Percentiles rank a stretch among this genome's conserved stretches.
Evolutionary conservation across 2,113 vertebrate genomes (phyloP).

Genomic region (Melanerpes aurifrons): DNA sequence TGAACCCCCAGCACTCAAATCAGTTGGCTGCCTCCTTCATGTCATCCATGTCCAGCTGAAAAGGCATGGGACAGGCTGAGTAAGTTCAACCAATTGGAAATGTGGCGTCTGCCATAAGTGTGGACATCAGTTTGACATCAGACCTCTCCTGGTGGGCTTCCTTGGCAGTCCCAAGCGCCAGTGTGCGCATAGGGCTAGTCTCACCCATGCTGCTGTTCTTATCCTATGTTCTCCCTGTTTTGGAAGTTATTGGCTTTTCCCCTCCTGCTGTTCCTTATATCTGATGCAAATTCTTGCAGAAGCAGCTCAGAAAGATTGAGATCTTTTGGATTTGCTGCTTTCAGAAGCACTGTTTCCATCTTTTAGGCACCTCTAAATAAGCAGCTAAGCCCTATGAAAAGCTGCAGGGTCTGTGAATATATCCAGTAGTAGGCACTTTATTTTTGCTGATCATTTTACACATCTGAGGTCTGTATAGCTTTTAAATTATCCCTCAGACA

Average conservation of each 20-base stretch:
- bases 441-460: neutral
- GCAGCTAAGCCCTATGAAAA: neutral
- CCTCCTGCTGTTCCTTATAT: neutral
- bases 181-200: rapidly evolving
- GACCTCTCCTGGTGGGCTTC: neutral
- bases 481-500: neutral
- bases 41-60: neutral
- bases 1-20: neutral
- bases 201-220: neutral
- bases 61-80: neutral
- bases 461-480: neutral
- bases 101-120: neutral
- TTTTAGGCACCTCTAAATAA: neutral
- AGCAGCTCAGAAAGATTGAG: neutral
- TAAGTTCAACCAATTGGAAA: neutral
- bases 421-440: neutral
- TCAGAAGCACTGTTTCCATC: neutral
- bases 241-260: neutral
- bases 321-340: neutral
- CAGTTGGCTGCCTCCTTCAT: neutral
- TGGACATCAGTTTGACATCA: neutral
- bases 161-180: neutral
- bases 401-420: neutral
- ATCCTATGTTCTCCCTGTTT: neutral
- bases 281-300: neutral